Conservation (phyloP, 1,140 invertebrate species). For the Oryctes rhinoceros region DNA sequence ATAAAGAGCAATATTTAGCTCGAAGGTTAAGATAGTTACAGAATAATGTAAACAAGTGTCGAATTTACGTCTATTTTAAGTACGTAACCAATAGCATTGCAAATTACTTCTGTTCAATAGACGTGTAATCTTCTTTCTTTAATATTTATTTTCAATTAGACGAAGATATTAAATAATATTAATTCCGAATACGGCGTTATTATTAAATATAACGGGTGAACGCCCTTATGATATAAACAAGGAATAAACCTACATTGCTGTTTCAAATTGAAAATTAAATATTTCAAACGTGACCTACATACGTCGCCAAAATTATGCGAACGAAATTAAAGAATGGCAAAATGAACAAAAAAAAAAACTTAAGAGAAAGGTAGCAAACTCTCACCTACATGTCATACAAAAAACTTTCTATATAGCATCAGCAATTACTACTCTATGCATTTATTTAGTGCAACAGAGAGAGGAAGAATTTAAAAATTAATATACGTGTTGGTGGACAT, state of each 20-base stretch:
- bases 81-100: neutral
- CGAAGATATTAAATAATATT: neutral
- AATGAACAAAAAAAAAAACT: neutral
- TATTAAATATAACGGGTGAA: neutral
- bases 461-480: constrained; percentile 5
- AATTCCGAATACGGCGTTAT: too few relatives aligned
- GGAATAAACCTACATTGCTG: neutral
- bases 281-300: constrained; percentile 21
- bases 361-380: constrained; percentile 26
- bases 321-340: neutral
- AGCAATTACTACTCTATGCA: constrained; percentile 14
- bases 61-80: neutral
- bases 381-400: constrained; percentile 32
- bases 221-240: constrained; percentile 5
- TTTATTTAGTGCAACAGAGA: constrained; percentile 10
- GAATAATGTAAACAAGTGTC: neutral
- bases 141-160: neutral
- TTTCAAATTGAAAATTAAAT: constrained; percentile 9
- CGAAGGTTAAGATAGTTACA: neutral
- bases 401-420: constrained; percentile 26
- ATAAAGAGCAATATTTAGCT: neutral
- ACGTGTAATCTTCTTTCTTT: neutral
- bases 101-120: neutral
- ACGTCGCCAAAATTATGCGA: neutral
- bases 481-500: constrained; percentile 28